These are phyloP conservation scores for Morinoia aosen DNA, from an alignment of 2,888 invertebrate genomes.

Conservation along the genomic window DNA sequence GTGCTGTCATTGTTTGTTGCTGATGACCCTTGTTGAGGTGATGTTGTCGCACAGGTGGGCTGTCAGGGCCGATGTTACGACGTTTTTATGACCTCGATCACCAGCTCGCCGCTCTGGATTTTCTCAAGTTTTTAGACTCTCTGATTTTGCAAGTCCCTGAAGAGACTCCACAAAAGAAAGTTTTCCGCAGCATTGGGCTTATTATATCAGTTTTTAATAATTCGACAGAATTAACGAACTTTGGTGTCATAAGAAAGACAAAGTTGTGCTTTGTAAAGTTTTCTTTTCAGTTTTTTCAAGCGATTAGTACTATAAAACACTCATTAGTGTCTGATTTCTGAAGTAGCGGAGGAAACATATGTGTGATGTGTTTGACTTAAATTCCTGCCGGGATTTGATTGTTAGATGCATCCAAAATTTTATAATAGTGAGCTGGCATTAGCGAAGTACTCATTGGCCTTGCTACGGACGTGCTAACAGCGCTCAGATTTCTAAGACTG, in stretches of 20 bases:
- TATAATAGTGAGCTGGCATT: too few relatives aligned
- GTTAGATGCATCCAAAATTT: too few relatives aligned
- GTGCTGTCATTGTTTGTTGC: not conserved
- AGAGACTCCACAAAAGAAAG: not conserved
- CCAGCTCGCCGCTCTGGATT: not conserved
- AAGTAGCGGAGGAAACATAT: not conserved
- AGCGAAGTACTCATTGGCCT: too few relatives aligned
- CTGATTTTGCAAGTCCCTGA: not conserved
- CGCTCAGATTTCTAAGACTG: too few relatives aligned
- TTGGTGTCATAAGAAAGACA: not conserved
- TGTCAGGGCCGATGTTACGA: not conserved
- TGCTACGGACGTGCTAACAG: too few relatives aligned
- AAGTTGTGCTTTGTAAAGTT: not conserved
- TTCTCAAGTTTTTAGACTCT: not conserved
- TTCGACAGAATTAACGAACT: not conserved
- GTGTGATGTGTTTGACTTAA: not conserved
- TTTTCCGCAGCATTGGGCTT: not conserved
- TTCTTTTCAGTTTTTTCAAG: not conserved
- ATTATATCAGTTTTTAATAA: not conserved
- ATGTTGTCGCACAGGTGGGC: not conserved
- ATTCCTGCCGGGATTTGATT: not conserved
- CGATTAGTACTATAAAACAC: not conserved
- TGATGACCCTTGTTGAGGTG: not conserved
- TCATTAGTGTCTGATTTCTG: not conserved
- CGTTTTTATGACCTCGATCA: not conserved